A percentile compares a stretch with the other conserved stretches of the same genome.
phyloP scores from a whole-genome alignment of 2,113 vertebrate genomes.

The Microcebus ravelobensis region DNA sequence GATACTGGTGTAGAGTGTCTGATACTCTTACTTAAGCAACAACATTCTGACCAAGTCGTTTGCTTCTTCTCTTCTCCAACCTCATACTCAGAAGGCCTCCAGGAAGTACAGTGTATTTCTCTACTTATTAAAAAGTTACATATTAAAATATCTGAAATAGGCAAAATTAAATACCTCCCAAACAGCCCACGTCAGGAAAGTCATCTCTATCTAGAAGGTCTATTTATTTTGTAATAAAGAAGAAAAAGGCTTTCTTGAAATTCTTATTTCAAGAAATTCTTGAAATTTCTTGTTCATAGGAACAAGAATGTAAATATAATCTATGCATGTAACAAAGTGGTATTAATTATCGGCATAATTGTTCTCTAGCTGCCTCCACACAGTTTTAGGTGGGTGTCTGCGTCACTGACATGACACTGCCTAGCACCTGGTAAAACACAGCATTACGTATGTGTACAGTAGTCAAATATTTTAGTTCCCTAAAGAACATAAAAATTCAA shows the following conservation, averaged over 20 bases:
- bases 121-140: background rate
- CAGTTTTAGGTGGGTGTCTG: background rate
- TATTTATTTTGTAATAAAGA: constrained; percentile 29
- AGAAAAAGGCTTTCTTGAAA: constrained; percentile 2
- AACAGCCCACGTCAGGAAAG: background rate
- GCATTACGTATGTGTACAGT: background rate
- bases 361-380: background rate
- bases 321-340: background rate
- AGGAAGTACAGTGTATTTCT: background rate
- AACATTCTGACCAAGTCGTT: background rate
- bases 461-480: constrained; percentile 10
- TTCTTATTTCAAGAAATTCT: background rate
- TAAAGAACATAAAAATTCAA: constrained; percentile 32
- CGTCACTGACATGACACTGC: background rate
- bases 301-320: constrained; percentile 16
- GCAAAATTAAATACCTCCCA: constrained; percentile 15
- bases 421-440: background rate
- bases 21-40: background rate
- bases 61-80: background rate
- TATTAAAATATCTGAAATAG: background rate
- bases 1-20: background rate
- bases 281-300: constrained; percentile 24
- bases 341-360: background rate
- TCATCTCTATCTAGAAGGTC: background rate
- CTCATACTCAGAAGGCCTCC: background rate